Evolutionary conservation across 2,797 vertebrate species (phyloP).

Genomic region (Somateria mollissima): DNA sequence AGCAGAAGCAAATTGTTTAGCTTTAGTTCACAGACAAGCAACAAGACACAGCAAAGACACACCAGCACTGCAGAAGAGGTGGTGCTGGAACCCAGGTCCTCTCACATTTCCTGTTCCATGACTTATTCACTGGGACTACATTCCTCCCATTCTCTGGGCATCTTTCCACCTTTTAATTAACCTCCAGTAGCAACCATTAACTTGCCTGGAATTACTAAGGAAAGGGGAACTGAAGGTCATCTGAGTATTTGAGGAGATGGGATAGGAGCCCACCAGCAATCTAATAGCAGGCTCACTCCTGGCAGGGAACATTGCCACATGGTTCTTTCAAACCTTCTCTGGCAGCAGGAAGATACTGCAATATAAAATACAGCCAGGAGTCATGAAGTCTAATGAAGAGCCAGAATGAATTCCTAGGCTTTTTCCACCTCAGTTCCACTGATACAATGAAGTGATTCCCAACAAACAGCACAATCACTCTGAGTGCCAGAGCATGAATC

Average conservation of each 20-base stretch:
- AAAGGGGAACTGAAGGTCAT: slow-evolving; percentile 47
- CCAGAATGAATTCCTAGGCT: slow-evolving; percentile 52
- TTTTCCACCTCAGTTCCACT: slow-evolving; percentile 47
- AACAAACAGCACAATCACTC: slow-evolving; percentile 13
- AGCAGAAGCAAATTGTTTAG: not conserved
- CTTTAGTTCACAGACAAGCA: not conserved
- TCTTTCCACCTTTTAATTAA: slow-evolving; percentile 53
- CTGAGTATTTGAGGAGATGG: slow-evolving; percentile 47
- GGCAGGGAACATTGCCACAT: slow-evolving; percentile 6
- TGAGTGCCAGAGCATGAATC: slow-evolving; percentile 53
- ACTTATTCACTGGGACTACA: not conserved
- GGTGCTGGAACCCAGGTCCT: not conserved
- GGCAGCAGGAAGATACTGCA: slow-evolving; percentile 34
- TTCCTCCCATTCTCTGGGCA: slow-evolving; percentile 31
- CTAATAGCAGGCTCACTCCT: slow-evolving; percentile 25
- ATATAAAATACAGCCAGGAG: slow-evolving; percentile 51
- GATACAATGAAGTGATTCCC: slow-evolving; percentile 65
- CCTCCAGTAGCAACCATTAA: slow-evolving; percentile 40
- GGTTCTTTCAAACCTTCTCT: slow-evolving; percentile 44
- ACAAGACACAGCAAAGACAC: not conserved
- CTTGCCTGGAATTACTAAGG: slow-evolving; percentile 25
- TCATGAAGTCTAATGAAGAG: slow-evolving; percentile 65
- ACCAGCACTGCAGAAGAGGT: not conserved
- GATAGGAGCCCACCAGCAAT: slow-evolving; percentile 40
- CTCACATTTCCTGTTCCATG: slow-evolving; percentile 7